phyloP scores from a whole-genome alignment of 2,888 invertebrate species.

The Polymixis flavicincta region DNA sequence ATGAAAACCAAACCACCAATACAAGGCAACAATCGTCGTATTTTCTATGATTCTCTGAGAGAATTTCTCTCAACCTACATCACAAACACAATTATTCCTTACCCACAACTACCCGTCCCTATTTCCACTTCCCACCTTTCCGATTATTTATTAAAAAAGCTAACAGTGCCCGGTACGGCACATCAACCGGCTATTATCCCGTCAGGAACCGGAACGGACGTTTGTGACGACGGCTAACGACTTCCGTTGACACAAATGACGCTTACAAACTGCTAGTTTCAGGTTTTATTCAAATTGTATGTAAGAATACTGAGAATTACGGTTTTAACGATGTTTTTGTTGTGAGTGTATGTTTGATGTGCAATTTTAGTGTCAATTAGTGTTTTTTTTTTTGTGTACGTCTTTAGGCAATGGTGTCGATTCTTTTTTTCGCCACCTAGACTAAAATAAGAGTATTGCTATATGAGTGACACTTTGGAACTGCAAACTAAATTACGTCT shows the following conservation, averaged over 20 bases:
- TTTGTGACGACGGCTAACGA: slow-evolving; percentile 78
- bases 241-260: slow-evolving; percentile 79
- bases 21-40: neutral
- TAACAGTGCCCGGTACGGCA: slow-evolving; percentile 52
- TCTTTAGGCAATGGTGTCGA: too few species aligned
- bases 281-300: slow-evolving; percentile 50
- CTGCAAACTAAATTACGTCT: too few species aligned
- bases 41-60: neutral
- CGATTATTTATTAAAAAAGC: slow-evolving; percentile 66
- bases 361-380: slow-evolving; percentile 16
- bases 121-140: slow-evolving; percentile 29
- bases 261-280: slow-evolving; percentile 65
- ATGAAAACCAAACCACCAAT: neutral
- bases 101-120: slow-evolving; percentile 2
- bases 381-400: neutral
- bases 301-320: slow-evolving; percentile 24
- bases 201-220: slow-evolving; percentile 74
- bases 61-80: neutral
- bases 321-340: slow-evolving; percentile 36
- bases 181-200: slow-evolving; percentile 72
- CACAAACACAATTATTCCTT: slow-evolving; percentile 5
- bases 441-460: too few species aligned
- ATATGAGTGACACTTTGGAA: too few species aligned
- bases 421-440: too few species aligned
- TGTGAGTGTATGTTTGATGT: slow-evolving; percentile 3